These are phyloP conservation scores for Mylabris phalerata DNA, from an alignment of 1,140 invertebrate genomes.

Conservation along the genomic window DNA sequence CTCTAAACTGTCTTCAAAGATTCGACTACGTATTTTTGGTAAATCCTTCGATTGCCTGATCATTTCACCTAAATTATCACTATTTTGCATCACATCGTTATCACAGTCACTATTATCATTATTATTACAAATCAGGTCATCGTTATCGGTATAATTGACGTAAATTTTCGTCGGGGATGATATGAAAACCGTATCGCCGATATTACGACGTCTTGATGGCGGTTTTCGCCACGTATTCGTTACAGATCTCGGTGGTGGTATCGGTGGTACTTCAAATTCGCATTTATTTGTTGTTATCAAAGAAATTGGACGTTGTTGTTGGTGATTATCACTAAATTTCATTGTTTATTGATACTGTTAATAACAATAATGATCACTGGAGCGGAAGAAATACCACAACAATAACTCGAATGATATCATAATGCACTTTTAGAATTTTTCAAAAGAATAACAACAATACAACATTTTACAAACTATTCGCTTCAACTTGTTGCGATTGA, in stretches of 20 bases:
- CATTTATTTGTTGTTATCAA: slow-evolving; percentile 4
- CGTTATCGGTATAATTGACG: slow-evolving; percentile 19
- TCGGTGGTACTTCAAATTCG: slow-evolving; percentile 13
- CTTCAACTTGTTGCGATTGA: too few species aligned
- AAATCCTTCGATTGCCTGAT: slow-evolving; percentile 25
- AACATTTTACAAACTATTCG: neutral
- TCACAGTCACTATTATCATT: neutral
- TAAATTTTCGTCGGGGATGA: slow-evolving; percentile 33
- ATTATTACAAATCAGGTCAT: slow-evolving; percentile 7
- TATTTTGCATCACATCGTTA: slow-evolving; percentile 1
- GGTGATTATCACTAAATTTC: slow-evolving; percentile 12
- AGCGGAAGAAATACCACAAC: too few species aligned
- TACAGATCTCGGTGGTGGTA: slow-evolving; percentile 31
- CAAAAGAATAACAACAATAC: too few species aligned
- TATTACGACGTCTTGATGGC: slow-evolving; percentile 17
- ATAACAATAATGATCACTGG: too few species aligned
- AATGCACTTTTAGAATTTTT: too few species aligned
- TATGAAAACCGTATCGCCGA: slow-evolving; percentile 36
- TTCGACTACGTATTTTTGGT: slow-evolving; percentile 28
- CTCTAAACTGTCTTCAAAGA: slow-evolving; percentile 33
- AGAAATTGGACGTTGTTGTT: slow-evolving; percentile 23
- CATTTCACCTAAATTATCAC: slow-evolving; percentile 14
- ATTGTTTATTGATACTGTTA: slow-evolving; percentile 15
- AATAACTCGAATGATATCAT: too few species aligned
- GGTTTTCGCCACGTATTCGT: slow-evolving; percentile 30